Percentiles rank a stretch among this genome's conserved stretches.
Evolutionary conservation across 2,888 invertebrate species (phyloP).

Genomic region (Hipparchia sbordonii): DNA sequence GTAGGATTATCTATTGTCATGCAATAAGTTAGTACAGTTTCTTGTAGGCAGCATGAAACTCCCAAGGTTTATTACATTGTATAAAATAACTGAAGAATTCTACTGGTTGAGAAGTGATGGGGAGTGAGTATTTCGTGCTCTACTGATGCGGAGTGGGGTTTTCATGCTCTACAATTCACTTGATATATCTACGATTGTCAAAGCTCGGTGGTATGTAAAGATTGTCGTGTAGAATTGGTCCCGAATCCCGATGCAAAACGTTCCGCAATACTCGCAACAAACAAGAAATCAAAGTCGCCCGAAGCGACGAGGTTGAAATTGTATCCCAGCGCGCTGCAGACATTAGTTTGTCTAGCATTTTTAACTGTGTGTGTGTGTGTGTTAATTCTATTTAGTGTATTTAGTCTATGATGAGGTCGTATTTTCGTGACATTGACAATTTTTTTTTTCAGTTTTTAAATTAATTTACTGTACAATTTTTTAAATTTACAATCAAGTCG

Average conservation of each 20-base stretch:
- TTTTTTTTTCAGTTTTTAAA: too few species aligned
- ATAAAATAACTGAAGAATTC: too few species aligned
- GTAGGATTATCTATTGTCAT: too few species aligned
- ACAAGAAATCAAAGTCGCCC: conserved; percentile 26
- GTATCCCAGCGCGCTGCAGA: neutral
- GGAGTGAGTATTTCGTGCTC: neutral
- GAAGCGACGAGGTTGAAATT: conserved; percentile 15
- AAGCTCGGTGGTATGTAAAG: neutral
- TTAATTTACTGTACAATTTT: too few species aligned
- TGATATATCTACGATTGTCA: neutral
- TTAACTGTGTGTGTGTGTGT: neutral
- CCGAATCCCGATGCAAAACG: conserved; percentile 12
- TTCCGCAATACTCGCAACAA: conserved; percentile 18
- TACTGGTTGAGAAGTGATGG: too few species aligned
- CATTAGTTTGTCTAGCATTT: neutral
- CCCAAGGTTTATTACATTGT: too few species aligned
- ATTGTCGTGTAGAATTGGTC: neutral
- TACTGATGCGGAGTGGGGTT: neutral
- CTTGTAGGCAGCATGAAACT: too few species aligned
- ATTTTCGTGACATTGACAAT: too few species aligned
- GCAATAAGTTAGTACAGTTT: too few species aligned
- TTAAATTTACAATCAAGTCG: too few species aligned
- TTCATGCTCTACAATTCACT: neutral
- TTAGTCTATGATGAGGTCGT: too few species aligned
- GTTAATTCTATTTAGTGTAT: too few species aligned